Evolutionary conservation across 2,113 vertebrate genomes (phyloP).

Genomic region (Australoheros scitulus): DNA sequence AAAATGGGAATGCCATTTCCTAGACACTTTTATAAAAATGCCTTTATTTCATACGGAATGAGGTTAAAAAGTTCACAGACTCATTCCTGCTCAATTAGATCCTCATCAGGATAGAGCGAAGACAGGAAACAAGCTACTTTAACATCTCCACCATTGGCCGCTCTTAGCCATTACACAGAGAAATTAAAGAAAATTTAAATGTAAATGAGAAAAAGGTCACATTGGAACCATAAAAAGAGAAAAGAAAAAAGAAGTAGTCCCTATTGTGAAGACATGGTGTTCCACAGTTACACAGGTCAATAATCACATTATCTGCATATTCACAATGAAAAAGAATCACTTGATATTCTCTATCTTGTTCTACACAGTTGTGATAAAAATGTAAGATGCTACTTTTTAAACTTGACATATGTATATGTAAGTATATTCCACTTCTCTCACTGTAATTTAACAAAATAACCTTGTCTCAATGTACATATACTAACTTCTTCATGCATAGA

Average conservation of each 20-base stretch:
- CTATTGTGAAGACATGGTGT: neutral
- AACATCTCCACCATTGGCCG: neutral
- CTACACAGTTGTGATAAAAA: neutral
- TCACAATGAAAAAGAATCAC: neutral
- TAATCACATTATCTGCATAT: neutral
- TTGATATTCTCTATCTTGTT: neutral
- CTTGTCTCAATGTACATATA: too few species aligned
- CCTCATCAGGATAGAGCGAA: neutral
- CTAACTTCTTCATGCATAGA: too few species aligned
- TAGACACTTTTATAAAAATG: neutral
- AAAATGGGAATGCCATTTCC: neutral
- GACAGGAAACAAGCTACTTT: neutral
- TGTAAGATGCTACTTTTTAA: neutral
- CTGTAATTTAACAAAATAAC: neutral
- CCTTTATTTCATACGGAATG: slow-evolving; percentile 15
- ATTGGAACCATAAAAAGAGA: neutral
- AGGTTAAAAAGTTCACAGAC: neutral
- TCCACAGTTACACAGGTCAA: neutral
- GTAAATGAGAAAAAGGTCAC: neutral
- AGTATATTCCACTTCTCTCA: neutral
- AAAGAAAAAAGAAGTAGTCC: neutral
- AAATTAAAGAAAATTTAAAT: neutral
- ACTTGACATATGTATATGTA: neutral
- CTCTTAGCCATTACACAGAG: neutral
- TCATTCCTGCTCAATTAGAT: slow-evolving; percentile 26